Conservation (phyloP, 2,113 vertebrate species). For the Nematolebias whitei region DNA sequence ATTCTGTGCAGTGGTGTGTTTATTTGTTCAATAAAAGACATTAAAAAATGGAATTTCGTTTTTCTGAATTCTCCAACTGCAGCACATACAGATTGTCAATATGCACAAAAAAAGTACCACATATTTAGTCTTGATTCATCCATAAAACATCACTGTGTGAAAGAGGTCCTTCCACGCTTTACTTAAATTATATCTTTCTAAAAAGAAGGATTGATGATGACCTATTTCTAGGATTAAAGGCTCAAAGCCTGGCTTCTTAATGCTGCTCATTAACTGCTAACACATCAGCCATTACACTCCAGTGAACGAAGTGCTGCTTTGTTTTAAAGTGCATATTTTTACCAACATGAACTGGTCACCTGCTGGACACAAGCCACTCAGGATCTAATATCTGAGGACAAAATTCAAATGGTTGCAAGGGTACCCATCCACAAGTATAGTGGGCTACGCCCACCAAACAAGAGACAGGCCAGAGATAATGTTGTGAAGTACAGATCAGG, state of each 20-base stretch:
- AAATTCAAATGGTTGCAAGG: too few species aligned
- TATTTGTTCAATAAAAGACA: constrained; percentile 1
- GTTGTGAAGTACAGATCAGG: too few species aligned
- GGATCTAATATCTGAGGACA: constrained; percentile 24
- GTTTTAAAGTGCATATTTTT: constrained; percentile 55
- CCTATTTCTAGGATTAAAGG: constrained; percentile 42
- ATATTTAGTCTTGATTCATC: too few species aligned
- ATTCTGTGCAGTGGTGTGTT: neutral
- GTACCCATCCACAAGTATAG: too few species aligned
- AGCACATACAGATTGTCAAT: neutral
- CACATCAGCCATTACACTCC: constrained; percentile 54
- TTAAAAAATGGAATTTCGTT: neutral
- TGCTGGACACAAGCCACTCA: constrained; percentile 25
- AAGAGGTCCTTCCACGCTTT: constrained; percentile 3
- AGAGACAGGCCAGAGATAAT: too few species aligned
- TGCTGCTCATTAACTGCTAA: constrained; percentile 47
- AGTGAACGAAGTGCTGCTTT: constrained; percentile 40
- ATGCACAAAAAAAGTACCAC: too few species aligned
- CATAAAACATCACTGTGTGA: too few species aligned
- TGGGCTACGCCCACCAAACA: too few species aligned
- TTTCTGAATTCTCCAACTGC: neutral
- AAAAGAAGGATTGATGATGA: constrained; percentile 38
- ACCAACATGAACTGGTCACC: constrained; percentile 35
- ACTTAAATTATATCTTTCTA: constrained; percentile 17
- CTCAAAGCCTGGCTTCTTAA: constrained; percentile 27